These are phyloP conservation scores for Anolis sagrei DNA, from an alignment of 2,113 vertebrate genomes.

Conservation along the genomic window DNA sequence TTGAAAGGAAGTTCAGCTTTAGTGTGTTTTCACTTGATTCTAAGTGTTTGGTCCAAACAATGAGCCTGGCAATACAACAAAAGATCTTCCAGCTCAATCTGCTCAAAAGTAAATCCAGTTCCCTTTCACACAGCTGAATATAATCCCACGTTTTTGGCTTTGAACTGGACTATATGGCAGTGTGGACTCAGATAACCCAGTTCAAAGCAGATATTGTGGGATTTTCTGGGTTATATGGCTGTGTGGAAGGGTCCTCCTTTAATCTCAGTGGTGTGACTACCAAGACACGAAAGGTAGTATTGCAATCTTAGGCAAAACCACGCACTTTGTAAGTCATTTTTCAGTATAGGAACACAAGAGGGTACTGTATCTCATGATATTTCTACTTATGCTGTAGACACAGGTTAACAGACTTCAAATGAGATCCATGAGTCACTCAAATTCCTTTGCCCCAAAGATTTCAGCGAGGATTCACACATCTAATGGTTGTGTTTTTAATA, in stretches of 20 bases:
- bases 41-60: background rate
- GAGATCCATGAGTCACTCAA: background rate
- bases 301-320: background rate
- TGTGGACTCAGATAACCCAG: too few species aligned
- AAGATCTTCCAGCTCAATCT: background rate
- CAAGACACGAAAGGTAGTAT: background rate
- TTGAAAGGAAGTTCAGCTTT: conserved; percentile 7
- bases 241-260: too few species aligned
- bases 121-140: too few species aligned
- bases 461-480: background rate
- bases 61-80: background rate
- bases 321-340: background rate
- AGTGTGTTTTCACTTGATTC: background rate
- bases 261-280: background rate
- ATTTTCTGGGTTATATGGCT: too few species aligned
- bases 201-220: too few species aligned
- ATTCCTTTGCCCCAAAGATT: background rate
- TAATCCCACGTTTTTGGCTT: too few species aligned
- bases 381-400: background rate
- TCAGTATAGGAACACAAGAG: background rate
- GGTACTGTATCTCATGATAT: background rate
- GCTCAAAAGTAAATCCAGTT: background rate
- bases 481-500: too few species aligned
- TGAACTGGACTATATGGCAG: too few species aligned
- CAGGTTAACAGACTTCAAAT: background rate